Percentiles rank a stretch among this genome's conserved stretches.
Evolutionary conservation across 2,888 invertebrate genomes (phyloP).

Genomic region (Octodonta nipae): DNA sequence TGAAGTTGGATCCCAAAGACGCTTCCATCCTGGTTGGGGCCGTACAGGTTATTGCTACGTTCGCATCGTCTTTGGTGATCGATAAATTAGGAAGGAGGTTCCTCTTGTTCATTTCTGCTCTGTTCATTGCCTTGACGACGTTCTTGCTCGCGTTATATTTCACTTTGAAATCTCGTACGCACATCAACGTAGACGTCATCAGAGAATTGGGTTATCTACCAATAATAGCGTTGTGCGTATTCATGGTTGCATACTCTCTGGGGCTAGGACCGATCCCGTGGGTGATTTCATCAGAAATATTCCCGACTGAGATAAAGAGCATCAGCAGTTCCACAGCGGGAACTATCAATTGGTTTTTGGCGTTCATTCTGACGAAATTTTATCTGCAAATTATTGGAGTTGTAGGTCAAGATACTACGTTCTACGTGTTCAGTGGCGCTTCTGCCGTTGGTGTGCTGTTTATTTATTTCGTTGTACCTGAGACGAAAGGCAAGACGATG

Average conservation of each 20-base stretch:
- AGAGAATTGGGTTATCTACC: conserved; percentile 58
- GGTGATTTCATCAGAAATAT: conserved; percentile 73
- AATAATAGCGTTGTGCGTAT: conserved; percentile 56
- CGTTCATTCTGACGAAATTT: conserved; percentile 66
- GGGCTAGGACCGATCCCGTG: conserved; percentile 83
- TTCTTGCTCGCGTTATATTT: conserved; percentile 62
- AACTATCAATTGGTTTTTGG: conserved; percentile 68
- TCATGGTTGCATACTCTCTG: conserved; percentile 62
- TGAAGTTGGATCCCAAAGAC: conserved; percentile 42
- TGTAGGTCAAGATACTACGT: conserved; percentile 51
- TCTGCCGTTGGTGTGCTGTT: conserved; percentile 53
- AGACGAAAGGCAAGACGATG: conserved; percentile 30
- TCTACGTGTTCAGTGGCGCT: conserved; percentile 60
- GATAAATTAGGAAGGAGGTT: conserved; percentile 69
- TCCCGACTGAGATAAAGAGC: conserved; percentile 65
- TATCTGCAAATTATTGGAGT: conserved; percentile 44
- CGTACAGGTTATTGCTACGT: conserved; percentile 66
- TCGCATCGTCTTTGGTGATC: conserved; percentile 60
- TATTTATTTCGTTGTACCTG: conserved; percentile 30
- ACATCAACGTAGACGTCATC: conserved; percentile 36
- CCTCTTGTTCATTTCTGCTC: conserved; percentile 56
- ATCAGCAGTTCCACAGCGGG: conserved; percentile 66
- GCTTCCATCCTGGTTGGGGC: conserved; percentile 72
- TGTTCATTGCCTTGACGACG: conserved; percentile 56
- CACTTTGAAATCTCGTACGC: conserved; percentile 33